phyloP scores from a whole-genome alignment of 2,113 vertebrate genomes.

The Phoenicopterus ruber region DNA sequence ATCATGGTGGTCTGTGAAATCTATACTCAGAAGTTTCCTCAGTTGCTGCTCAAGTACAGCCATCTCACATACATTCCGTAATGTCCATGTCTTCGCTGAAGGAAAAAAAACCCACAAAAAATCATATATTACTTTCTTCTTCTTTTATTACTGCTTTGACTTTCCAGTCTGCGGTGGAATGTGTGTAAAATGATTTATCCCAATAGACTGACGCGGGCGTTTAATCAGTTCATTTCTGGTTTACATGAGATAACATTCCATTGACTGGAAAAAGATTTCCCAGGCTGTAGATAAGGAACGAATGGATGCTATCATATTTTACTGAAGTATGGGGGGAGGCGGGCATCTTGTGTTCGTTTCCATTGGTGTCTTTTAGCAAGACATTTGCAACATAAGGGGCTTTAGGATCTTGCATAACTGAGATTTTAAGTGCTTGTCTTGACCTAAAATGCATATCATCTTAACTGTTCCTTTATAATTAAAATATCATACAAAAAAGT shows the following conservation, averaged over 20 bases:
- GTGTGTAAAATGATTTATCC: background rate
- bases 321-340: background rate
- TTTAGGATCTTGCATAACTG: background rate
- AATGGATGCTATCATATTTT: background rate
- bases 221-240: background rate
- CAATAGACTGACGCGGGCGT: background rate
- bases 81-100: background rate
- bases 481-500: background rate
- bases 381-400: background rate
- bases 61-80: background rate
- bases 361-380: background rate
- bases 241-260: background rate
- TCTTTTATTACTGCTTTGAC: background rate
- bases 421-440: background rate
- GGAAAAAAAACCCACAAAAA: background rate
- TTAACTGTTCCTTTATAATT: background rate
- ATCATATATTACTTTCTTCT: background rate
- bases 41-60: background rate
- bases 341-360: background rate
- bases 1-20: background rate
- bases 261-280: background rate
- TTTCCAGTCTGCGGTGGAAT: background rate
- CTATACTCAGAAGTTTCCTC: background rate
- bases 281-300: background rate
- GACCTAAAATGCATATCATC: background rate